Conservation (phyloP, 1,140 invertebrate species). For the Cheumatopsyche charites region DNA sequence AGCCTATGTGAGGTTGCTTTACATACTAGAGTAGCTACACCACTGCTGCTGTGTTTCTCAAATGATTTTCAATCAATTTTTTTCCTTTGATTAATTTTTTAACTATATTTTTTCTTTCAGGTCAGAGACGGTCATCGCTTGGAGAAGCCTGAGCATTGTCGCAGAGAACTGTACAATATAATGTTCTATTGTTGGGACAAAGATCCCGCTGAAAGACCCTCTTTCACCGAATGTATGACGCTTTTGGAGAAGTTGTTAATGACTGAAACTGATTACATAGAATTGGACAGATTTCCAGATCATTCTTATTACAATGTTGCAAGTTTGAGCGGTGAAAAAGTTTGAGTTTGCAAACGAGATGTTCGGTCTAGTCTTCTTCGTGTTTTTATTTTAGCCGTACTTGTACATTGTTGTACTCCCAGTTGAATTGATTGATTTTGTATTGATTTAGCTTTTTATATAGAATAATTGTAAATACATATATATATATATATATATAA, state of each 20-base stretch:
- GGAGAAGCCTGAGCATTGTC: conserved; percentile 88
- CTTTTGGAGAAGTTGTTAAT: conserved; percentile 82
- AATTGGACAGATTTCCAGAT: conserved; percentile 90
- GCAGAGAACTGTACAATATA: conserved; percentile 87
- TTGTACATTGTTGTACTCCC: no score
- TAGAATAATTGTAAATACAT: no score
- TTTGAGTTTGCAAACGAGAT: conserved; percentile 50
- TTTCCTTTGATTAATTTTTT: not conserved
- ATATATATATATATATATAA: no score
- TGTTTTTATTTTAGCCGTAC: not conserved
- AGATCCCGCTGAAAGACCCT: conserved; percentile 75
- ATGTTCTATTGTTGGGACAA: conserved; percentile 95
- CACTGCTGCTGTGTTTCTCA: no score
- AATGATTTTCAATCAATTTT: not conserved
- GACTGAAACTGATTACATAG: conserved; percentile 91
- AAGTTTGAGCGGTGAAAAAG: conserved; percentile 83
- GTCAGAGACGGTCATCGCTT: conserved; percentile 83
- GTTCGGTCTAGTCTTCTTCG: conserved; percentile 26
- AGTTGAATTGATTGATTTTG: no score
- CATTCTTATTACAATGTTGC: conserved; percentile 93
- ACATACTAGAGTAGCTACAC: no score
- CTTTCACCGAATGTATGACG: conserved; percentile 78
- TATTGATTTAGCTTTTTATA: no score
- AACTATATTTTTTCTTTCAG: conserved; percentile 54
- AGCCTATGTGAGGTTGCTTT: no score